Base-by-base conservation (phyloP, 2,797 vertebrate species). In the Aulostomus chinensis region DNA sequence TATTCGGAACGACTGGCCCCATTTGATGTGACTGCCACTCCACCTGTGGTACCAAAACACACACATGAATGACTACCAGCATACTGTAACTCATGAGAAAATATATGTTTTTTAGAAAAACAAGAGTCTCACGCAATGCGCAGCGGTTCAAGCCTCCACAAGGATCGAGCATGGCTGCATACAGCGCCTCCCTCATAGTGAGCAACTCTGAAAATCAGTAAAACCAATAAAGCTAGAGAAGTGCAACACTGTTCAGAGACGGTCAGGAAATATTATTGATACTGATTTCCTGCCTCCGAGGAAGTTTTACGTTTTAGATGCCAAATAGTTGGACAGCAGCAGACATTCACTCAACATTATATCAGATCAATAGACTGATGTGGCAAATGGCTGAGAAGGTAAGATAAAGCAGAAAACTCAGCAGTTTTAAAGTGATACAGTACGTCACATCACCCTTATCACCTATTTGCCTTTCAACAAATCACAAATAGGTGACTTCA, bases 1-100 rank as follows among this genome's bases (percentile, higher is more conserved):
- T 49, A 94, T 90, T 1, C 95, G 87, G 48, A 97, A 95, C 0
- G 94, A 91, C 77, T 94, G 93, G n/a, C 94, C 94, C 94, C 95
- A 97, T 61, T 94, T 94, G 68, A 96, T 93, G 75, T 97, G 95
- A 56, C 94, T 84, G 4, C 94, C 94, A 0, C 95, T 97, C 95
- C 95, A 97, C 31, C 95, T 97, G 7, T 11, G 24, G 3, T 8
- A 34, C 10, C 30, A 34, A 65, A 1, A 38, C 4, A 11, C 10
- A 66, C 9, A 53, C 31, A 54, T 1, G 1, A 48, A 53, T 43
- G 11, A 48, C 15, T 9, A 22, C 15, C 9, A 47, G 1, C 14
- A 33, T 3, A 43, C 4, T 11, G 9, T 18, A 1, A 46, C 20
- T 9, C 21, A 9, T 21, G 1, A 35, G 3, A 15, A 46, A 22